Base-by-base conservation (phyloP, 2,797 vertebrate species). In the Sebastes cheni region DNA sequence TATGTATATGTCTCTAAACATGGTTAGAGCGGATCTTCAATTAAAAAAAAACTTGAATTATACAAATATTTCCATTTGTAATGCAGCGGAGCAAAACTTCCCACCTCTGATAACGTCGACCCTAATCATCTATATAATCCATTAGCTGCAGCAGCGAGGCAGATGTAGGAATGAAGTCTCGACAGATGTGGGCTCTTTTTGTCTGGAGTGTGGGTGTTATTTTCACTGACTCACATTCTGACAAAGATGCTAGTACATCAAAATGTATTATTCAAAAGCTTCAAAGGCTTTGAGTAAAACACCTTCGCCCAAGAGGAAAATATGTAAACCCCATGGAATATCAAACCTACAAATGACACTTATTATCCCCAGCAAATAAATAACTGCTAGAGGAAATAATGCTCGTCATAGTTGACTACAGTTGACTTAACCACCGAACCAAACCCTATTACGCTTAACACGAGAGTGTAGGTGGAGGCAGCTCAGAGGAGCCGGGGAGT, bases 211-310 rank as follows among this genome's bases (percentile, higher is more conserved):
- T 78, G 75, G 67, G 73, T 27, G 75, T 67, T 68, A 11, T 67
- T 77, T 71, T 77, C 46, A 81, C 75, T 75, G 84, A 85, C 76
- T 91, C 79, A 75, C 50, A 62, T 6, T 23, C 54, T 71, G 79
- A 89, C 46, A 77, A 60, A 70, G 39, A 79, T 36, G 65, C 20
- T 30, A 5, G 29, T 42, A 65, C 18, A 58, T n/a, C 29, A 42
- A 39, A 66, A 27, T 55, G 13, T 36, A 25, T 67, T 62, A 22
- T 55, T 69, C 27, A 52, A 55, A 81, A 71, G 34, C 22, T 13
- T 56, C 52, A 12, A 10, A 59, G 10, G 8, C 16, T 22, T 62
- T 9, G 3, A 16, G 69, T 39, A 18, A 66, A 79, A 76, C 52
- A 4, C 3, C 4, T 20, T 58, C 16, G 13, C 72, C 62, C 60